phyloP scores from a whole-genome alignment of 2,113 vertebrate species.

The Tapirus terrestris region DNA sequence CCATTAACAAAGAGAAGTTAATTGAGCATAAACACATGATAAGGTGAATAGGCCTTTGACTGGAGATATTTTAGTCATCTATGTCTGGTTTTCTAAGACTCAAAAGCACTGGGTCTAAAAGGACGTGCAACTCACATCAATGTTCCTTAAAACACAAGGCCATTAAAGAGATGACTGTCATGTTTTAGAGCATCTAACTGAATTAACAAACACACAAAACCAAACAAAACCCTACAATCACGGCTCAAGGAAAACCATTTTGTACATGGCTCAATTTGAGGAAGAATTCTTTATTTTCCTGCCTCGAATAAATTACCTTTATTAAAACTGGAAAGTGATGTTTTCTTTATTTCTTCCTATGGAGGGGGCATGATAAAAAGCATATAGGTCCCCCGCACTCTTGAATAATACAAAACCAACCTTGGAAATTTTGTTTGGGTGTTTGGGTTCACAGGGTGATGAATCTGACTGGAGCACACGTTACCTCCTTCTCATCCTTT shows the following conservation, averaged over 20 bases:
- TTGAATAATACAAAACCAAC: not conserved
- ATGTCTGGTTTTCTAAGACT: not conserved
- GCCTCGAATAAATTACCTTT: not conserved
- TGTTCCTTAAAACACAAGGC: not conserved
- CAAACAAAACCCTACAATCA: not conserved
- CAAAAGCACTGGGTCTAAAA: not conserved
- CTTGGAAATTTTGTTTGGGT: slow-evolving; percentile 29
- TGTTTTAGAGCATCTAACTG: not conserved
- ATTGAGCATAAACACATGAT: not conserved
- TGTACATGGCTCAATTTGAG: not conserved
- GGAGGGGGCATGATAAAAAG: not conserved
- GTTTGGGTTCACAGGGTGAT: not conserved
- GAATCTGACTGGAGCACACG: not conserved
- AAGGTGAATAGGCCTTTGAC: not conserved
- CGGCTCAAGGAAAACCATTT: not conserved
- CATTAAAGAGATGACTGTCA: not conserved
- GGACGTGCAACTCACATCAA: not conserved
- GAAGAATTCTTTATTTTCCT: not conserved
- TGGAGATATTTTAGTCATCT: not conserved
- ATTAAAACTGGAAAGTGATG: not conserved
- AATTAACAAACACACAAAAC: not conserved
- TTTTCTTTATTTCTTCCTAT: not conserved
- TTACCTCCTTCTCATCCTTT: slow-evolving; percentile 52
- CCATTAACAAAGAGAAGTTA: not conserved
- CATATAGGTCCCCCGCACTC: not conserved